Evolutionary conservation across 1,140 invertebrate species (phyloP).

Genomic region (Penaeus vannamei): DNA sequence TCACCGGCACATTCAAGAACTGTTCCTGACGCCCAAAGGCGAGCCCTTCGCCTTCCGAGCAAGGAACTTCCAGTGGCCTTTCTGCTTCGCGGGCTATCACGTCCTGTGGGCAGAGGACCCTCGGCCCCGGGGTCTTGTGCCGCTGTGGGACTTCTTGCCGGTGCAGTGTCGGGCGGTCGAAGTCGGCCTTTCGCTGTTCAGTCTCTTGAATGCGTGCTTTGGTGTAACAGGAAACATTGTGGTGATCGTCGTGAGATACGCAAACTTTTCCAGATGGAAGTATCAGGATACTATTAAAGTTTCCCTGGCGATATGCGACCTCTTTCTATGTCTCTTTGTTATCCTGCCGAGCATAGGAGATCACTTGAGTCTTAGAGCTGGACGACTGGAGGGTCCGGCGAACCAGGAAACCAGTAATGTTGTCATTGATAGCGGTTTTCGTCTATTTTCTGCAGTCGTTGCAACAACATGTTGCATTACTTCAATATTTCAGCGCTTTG

Average conservation of each 20-base stretch:
- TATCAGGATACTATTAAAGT: no score
- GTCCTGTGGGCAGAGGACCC: conserved; percentile 31
- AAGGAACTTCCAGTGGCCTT: conserved; percentile 25
- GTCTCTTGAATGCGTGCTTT: no score
- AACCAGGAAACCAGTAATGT: neutral
- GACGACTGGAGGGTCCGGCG: no score
- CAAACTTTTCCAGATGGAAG: neutral
- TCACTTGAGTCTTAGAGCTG: no score
- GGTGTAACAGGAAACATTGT: no score
- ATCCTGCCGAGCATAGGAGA: no score
- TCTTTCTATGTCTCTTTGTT: no score
- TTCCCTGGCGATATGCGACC: no score
- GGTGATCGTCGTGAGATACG: conserved; percentile 1
- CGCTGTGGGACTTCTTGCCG: neutral
- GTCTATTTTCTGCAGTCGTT: neutral
- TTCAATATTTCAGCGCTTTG: conserved; percentile 12
- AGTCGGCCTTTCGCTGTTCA: no score
- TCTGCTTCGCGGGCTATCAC: conserved; percentile 34
- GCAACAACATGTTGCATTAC: conserved; percentile 1
- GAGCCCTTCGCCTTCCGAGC: neutral
- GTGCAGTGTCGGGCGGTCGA: neutral
- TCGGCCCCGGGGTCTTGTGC: neutral
- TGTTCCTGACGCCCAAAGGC: neutral
- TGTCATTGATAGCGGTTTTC: neutral
- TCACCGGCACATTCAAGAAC: conserved; percentile 1